Conservation (phyloP, 1,140 invertebrate species). For the Glomeris maerens region DNA sequence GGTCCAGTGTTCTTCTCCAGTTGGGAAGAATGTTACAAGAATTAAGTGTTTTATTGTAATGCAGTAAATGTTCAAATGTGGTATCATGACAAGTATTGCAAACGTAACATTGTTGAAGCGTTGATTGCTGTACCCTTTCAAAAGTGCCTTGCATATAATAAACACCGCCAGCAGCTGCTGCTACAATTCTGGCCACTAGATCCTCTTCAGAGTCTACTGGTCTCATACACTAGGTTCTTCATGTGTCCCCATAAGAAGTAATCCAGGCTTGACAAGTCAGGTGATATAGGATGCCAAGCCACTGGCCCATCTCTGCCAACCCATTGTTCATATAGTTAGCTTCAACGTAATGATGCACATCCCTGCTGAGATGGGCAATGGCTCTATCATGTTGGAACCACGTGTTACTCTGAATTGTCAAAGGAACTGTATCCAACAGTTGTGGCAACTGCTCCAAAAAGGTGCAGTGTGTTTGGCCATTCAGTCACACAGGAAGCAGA, state of each 20-base stretch:
- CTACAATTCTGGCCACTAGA: no score
- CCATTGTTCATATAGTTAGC: constrained; percentile 17
- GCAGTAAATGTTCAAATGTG: no score
- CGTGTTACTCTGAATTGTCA: constrained; percentile 19
- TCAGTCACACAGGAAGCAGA: constrained; percentile 22
- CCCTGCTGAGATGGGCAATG: constrained; percentile 15
- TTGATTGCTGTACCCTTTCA: no score
- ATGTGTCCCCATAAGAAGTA: constrained; percentile 27
- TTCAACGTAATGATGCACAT: background rate
- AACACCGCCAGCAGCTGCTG: no score
- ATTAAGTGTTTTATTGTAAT: no score
- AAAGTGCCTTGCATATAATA: no score
- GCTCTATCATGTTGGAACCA: constrained; percentile 26
- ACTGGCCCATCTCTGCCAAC: constrained; percentile 28
- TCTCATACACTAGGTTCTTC: no score
- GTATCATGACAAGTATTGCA: no score
- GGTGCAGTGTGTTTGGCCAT: constrained; percentile 19
- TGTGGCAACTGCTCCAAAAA: constrained; percentile 24
- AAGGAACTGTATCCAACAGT: constrained; percentile 24
- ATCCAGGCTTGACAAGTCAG: constrained; percentile 30
- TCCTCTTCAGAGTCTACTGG: no score
- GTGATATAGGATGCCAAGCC: constrained; percentile 28
- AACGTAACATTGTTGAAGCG: no score
- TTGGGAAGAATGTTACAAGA: no score
- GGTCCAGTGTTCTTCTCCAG: no score